These are phyloP conservation scores for Ahaetulla prasina DNA, from an alignment of 2,113 vertebrate genomes.

Conservation along the genomic window DNA sequence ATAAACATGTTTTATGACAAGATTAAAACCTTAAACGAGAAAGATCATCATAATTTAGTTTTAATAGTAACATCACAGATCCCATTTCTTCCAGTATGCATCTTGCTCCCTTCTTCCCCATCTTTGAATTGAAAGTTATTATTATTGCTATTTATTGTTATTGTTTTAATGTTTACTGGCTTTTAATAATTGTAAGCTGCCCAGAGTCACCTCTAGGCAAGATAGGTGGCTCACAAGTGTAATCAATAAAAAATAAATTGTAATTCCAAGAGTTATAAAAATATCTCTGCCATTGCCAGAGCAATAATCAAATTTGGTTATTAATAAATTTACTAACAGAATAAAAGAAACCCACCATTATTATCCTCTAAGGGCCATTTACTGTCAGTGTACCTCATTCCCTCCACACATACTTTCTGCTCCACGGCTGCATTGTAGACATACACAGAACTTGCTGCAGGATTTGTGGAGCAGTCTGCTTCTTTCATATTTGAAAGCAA, in stretches of 20 bases:
- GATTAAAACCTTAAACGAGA: not conserved
- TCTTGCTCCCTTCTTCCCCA: too few species aligned
- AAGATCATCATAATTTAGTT: not conserved
- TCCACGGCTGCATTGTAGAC: conserved; percentile 44
- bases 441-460: conserved; percentile 49
- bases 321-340: not conserved
- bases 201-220: too few species aligned
- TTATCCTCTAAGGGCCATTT: not conserved
- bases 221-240: not conserved
- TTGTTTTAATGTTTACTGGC: too few species aligned
- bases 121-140: too few species aligned
- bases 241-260: too few species aligned
- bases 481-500: not conserved
- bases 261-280: not conserved
- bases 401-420: not conserved
- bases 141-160: too few species aligned
- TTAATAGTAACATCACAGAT: not conserved
- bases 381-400: not conserved
- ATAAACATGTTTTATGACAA: not conserved
- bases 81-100: not conserved
- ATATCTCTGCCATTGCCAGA: not conserved
- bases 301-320: not conserved
- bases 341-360: not conserved
- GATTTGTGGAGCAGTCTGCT: not conserved
- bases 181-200: too few species aligned